Evolutionary conservation across 2,113 vertebrate genomes (phyloP).

Genomic region (Grammomys dolichurus): DNA sequence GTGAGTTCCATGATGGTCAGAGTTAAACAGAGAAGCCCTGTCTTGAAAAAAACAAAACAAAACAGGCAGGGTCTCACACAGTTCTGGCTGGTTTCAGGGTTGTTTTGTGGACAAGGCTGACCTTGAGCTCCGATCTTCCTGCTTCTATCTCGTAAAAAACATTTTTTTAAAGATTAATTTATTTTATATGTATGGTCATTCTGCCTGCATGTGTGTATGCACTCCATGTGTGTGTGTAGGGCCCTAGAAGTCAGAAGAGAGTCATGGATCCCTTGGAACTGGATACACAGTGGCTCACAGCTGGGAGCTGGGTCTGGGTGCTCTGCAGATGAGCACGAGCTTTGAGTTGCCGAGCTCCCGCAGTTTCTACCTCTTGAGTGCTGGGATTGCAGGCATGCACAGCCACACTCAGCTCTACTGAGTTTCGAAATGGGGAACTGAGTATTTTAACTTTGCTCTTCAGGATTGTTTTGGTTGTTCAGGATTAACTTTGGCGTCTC

Average conservation of each 20-base stretch:
- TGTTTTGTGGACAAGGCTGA: neutral
- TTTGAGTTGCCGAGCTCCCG: neutral
- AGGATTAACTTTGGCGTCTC: neutral
- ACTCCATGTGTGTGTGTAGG: neutral
- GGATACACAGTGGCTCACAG: too few relatives aligned
- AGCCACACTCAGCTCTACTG: neutral
- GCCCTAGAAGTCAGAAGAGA: neutral
- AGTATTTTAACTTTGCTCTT: neutral
- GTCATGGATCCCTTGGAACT: neutral
- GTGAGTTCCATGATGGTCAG: too few relatives aligned
- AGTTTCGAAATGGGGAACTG: constrained; percentile 17
- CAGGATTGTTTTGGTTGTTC: neutral
- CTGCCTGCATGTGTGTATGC: neutral
- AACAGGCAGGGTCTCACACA: neutral
- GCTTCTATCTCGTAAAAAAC: neutral
- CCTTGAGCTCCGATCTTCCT: neutral
- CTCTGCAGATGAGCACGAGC: neutral
- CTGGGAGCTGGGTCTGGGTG: neutral
- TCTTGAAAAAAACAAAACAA: too few relatives aligned
- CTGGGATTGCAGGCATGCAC: neutral
- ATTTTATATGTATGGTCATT: neutral
- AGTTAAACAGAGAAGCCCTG: too few relatives aligned
- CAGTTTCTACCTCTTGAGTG: neutral
- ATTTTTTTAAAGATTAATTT: too few relatives aligned
- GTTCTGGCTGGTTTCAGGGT: neutral